These are phyloP conservation scores for Melitaea athalia DNA, from an alignment of 2,888 invertebrate species.

Conservation along the genomic window DNA sequence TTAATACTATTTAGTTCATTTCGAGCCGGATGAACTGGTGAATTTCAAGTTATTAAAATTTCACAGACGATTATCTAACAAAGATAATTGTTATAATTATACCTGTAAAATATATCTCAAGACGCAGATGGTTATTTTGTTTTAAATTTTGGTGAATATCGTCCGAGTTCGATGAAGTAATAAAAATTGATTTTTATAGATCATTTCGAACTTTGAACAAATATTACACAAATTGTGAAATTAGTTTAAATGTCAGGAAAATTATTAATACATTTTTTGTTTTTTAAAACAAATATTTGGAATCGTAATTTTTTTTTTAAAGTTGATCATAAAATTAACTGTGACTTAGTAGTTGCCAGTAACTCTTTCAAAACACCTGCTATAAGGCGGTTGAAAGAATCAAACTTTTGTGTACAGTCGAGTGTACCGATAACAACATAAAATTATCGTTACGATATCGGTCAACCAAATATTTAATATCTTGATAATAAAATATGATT, in stretches of 20 bases:
- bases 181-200: constrained; percentile 9
- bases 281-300: neutral
- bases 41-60: constrained; percentile 23
- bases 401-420: too few species aligned
- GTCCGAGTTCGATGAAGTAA: neutral
- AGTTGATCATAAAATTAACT: neutral
- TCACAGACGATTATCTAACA: constrained; percentile 28
- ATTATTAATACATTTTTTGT: neutral
- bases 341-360: too few species aligned
- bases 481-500: neutral
- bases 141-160: neutral
- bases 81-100: constrained; percentile 19
- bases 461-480: too few species aligned
- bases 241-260: constrained; percentile 1
- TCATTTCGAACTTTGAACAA: neutral
- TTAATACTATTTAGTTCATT: constrained; percentile 27
- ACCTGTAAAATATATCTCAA: constrained; percentile 14
- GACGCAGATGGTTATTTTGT: constrained; percentile 6
- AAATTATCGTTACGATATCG: too few species aligned
- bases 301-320: neutral
- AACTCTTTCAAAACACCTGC: too few species aligned
- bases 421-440: too few species aligned
- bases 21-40: constrained; percentile 27
- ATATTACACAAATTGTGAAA: neutral
- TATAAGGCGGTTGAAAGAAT: too few species aligned